These are phyloP conservation scores for Argya squamiceps DNA, from an alignment of 2,797 vertebrate genomes.

Conservation along the genomic window DNA sequence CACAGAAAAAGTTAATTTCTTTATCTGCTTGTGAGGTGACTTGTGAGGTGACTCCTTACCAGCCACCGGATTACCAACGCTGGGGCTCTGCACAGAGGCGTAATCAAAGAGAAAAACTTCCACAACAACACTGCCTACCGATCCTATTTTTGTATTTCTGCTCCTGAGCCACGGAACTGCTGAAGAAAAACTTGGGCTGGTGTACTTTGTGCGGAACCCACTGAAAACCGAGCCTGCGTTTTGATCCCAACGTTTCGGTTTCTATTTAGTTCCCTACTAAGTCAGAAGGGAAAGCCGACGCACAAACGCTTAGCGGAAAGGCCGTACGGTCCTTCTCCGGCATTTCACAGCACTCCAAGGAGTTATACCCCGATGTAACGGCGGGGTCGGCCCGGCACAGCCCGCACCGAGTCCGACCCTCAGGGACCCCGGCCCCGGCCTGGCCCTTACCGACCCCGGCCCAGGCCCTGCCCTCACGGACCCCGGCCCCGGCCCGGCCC, in stretches of 20 bases:
- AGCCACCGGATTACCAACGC: accelerated
- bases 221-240: background rate
- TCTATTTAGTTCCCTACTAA: accelerated
- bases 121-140: background rate
- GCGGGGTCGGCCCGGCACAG: background rate
- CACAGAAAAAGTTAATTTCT: background rate
- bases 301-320: background rate
- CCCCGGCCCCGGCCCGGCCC: background rate
- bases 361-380: accelerated
- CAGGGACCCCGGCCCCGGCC: background rate
- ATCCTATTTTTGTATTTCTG: background rate
- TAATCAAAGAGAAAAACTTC: background rate
- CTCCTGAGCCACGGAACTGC: accelerated
- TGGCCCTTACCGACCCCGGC: background rate
- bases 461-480: background rate
- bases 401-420: accelerated
- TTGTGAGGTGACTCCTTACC: background rate
- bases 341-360: background rate
- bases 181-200: background rate
- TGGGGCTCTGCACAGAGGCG: too few species aligned
- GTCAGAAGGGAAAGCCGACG: background rate
- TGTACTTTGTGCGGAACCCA: accelerated
- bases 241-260: accelerated
- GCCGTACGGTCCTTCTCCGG: accelerated
- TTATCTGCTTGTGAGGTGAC: background rate